phyloP scores from a whole-genome alignment of 2,797 vertebrate species.

The Chloroceryle inda region DNA sequence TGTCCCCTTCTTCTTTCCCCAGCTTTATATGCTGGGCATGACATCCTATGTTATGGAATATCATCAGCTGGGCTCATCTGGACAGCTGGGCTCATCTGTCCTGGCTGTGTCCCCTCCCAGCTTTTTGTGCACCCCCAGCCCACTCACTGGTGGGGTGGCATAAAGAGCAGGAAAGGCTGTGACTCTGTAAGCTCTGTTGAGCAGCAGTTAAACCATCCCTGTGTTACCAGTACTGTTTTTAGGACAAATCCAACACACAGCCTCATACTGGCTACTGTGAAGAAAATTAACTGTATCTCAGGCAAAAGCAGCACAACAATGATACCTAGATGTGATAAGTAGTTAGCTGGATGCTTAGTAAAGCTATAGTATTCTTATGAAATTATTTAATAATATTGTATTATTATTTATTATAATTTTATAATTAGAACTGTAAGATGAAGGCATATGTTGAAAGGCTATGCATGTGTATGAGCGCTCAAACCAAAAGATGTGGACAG shows the following conservation, averaged over 20 bases:
- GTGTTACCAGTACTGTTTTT: background rate
- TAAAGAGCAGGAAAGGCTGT: background rate
- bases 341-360: background rate
- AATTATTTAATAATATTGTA: too few species aligned
- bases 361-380: background rate
- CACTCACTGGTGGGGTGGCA: background rate
- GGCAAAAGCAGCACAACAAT: background rate
- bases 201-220: background rate
- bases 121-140: background rate
- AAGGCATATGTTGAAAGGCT: background rate
- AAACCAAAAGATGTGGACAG: background rate
- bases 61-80: background rate
- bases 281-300: background rate
- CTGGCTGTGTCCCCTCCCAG: background rate
- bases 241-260: background rate
- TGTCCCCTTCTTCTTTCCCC: too few species aligned
- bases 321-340: background rate
- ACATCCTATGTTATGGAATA: background rate
- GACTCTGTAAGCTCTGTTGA: background rate
- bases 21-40: background rate
- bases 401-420: background rate
- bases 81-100: background rate
- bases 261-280: background rate
- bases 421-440: background rate
- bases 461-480: fast-evolving